Conservation (phyloP, 2,113 vertebrate species). For the Agelaius tricolor region DNA sequence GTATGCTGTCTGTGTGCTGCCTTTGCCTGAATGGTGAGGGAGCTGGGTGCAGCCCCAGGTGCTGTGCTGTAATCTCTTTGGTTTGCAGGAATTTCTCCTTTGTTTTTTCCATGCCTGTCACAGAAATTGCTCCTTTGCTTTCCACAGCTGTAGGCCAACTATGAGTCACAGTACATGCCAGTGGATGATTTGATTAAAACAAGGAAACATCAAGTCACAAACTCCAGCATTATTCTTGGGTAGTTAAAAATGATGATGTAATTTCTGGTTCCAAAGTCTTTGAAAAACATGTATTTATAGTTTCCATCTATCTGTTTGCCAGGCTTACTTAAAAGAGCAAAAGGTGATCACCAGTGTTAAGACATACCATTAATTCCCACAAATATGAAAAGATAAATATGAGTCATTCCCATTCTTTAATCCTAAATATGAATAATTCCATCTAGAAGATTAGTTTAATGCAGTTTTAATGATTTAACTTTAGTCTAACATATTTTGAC, state of each 20-base stretch:
- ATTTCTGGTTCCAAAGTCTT: background rate
- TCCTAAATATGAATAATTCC: background rate
- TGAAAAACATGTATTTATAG: fast-evolving
- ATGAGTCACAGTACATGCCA: fast-evolving
- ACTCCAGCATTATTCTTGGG: background rate
- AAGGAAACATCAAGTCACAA: background rate
- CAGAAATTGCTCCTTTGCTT: background rate
- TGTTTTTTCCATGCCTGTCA: background rate
- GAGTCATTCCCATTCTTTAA: background rate
- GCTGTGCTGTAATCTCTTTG: background rate
- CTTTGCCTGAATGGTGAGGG: background rate
- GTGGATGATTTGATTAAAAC: background rate
- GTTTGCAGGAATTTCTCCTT: background rate
- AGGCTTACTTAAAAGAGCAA: background rate
- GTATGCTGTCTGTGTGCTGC: background rate
- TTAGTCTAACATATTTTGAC: background rate
- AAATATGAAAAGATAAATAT: no score
- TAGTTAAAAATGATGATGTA: background rate
- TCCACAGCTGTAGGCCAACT: background rate
- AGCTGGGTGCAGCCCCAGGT: fast-evolving
- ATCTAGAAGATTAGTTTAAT: background rate
- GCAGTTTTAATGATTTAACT: background rate
- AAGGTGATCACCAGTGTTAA: background rate
- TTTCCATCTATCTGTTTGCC: background rate
- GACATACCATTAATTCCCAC: background rate